Evolutionary conservation across 1,140 invertebrate species (phyloP), one percentile per base, ranked within the genome.

Genomic region (Papilio polytes): DNA sequence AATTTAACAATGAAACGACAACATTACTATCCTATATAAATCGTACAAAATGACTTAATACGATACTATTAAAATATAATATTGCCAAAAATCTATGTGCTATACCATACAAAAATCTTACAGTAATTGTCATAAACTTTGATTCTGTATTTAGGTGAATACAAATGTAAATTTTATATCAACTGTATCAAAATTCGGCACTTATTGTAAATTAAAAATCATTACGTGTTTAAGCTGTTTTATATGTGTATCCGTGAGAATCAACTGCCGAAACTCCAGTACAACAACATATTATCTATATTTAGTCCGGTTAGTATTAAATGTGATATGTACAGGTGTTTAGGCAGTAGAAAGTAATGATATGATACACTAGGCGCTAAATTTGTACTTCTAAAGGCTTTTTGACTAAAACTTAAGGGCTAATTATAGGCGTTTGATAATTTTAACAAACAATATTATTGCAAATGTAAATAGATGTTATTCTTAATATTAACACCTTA

Each of bases 11-110:
- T n/a, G 6, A 56, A 56, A 56, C 53, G 1, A 56, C 53, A 56
- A 59, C 13, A 63, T 63, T 22, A 9, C 4, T 63, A 26, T 63
- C 22, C 10, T 63, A 63, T 63, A 26, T 26, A 63, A 63, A 31
- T 63, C 22, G 56, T 63, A 63, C 59, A 63, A 63, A 63, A 63
- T 26, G 53, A 20, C 59, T 22, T 63, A 63, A n/a, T 56, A 56
- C 15, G 46, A 53, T 53, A 56, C 18, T 56, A 18, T 56, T 18
- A 56, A 20, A 18, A n/a, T 56, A 20, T 7, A 56, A 18, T 15
- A 15, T n/a, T 56, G 18, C 53, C 53, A 56, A 56, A 20, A 56
- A 56, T 56, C n/a, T 56, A 56, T 56, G 15, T 56, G 18, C 53
- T n/a, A 56, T n/a, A 18, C 7, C n/a, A 56, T n/a, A 56, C 13